Conservation (phyloP, 2,113 vertebrate genomes). For the Saguinus midas region DNA sequence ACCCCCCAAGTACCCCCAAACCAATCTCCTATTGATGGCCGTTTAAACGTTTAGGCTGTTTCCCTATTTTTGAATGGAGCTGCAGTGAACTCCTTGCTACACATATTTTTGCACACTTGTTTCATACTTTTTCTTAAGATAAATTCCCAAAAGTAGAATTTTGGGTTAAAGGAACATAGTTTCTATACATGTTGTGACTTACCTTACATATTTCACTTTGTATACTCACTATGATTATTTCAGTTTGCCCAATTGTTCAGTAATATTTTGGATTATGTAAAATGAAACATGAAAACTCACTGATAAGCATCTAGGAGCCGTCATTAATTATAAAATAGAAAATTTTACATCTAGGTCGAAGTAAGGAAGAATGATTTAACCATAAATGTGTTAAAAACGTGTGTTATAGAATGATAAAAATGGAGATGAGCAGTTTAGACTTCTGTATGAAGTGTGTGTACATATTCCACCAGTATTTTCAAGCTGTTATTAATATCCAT, state of each 20-base stretch:
- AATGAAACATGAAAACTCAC: neutral
- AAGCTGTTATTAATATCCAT: neutral
- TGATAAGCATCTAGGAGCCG: neutral
- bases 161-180: neutral
- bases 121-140: slow-evolving; percentile 35
- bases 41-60: neutral
- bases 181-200: neutral
- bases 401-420: neutral
- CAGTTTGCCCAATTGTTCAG: neutral
- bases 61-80: neutral
- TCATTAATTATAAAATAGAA: neutral
- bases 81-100: neutral
- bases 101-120: neutral
- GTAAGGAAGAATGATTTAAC: neutral
- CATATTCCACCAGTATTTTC: neutral
- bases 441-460: neutral
- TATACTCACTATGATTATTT: neutral
- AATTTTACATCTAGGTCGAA: neutral
- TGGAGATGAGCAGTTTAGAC: neutral
- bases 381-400: neutral
- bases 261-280: neutral
- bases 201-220: neutral
- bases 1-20: no score
- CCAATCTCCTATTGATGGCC: neutral
- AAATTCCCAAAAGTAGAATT: neutral